Percentiles rank a stretch among this genome's conserved stretches.
phyloP scores from a whole-genome alignment of 2,797 vertebrate species.

The Urocyon cinereoargenteus region DNA sequence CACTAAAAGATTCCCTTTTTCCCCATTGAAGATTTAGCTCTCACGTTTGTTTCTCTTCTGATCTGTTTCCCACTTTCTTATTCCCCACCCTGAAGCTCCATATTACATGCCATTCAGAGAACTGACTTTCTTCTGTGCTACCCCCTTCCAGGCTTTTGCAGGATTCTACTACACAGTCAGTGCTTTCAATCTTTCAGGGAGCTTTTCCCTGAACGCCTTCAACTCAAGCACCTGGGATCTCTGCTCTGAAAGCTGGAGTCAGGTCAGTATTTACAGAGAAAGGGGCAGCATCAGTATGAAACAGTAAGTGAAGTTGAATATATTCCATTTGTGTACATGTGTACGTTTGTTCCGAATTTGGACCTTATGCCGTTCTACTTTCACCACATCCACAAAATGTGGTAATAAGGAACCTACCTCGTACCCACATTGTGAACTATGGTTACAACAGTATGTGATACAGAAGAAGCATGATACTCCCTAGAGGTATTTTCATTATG shows the following conservation, averaged over 20 bases:
- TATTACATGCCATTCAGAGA: neutral
- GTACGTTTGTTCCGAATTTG: neutral
- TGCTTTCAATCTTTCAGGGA: conserved; percentile 89
- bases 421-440: rapidly evolving
- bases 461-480: neutral
- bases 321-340: neutral
- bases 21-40: neutral
- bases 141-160: conserved; percentile 92
- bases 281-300: neutral
- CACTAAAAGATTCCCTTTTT: neutral
- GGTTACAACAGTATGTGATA: no score
- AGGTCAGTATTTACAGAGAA: conserved; percentile 86
- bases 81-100: neutral
- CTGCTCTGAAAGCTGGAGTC: conserved; percentile 91
- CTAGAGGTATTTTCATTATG: neutral
- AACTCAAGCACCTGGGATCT: conserved; percentile 88
- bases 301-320: no score
- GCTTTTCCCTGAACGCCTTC: conserved; percentile 90
- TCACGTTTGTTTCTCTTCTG: neutral
- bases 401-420: neutral
- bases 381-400: neutral
- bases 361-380: neutral
- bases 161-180: conserved; percentile 93
- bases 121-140: conserved; percentile 7
- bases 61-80: neutral